Conservation (phyloP, 2,888 invertebrate species). For the Heliothis peltigera region DNA sequence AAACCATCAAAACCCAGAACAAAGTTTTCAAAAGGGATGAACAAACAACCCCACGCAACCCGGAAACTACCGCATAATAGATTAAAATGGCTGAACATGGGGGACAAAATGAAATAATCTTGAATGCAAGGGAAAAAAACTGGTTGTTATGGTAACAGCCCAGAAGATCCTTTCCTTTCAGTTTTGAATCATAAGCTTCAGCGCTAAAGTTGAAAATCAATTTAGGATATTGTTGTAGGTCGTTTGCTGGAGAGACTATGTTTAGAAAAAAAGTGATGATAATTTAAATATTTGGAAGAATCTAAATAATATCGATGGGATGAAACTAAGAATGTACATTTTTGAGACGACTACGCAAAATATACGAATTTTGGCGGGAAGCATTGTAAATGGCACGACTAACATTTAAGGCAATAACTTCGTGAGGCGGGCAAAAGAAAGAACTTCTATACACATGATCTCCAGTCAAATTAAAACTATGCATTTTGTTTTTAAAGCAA, state of each 20-base stretch:
- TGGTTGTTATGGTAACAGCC: constrained; percentile 42
- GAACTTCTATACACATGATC: neutral
- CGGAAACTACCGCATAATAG: constrained; percentile 45
- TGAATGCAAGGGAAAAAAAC: constrained; percentile 44
- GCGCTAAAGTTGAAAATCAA: too few relatives aligned
- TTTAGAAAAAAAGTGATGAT: too few relatives aligned
- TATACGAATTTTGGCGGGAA: neutral
- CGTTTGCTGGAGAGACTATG: too few relatives aligned
- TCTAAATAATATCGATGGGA: neutral
- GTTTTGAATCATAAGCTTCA: constrained; percentile 55
- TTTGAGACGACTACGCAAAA: constrained; percentile 2
- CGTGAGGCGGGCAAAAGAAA: neutral
- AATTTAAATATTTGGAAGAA: neutral
- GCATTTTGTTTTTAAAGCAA: too few relatives aligned
- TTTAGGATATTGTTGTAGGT: too few relatives aligned
- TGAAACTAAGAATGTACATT: too few relatives aligned
- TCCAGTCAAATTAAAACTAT: too few relatives aligned
- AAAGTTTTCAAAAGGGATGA: constrained; percentile 21
- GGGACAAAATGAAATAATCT: constrained; percentile 51
- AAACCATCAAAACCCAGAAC: constrained; percentile 9
- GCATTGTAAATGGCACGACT: too few relatives aligned
- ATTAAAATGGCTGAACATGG: constrained; percentile 56
- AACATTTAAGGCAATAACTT: too few relatives aligned
- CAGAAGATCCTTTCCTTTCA: constrained; percentile 36
- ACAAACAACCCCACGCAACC: constrained; percentile 35